Evolutionary conservation across 2,113 vertebrate genomes (phyloP), one percentile per base, ranked within the genome.

Genomic region (Megaceryle torquata): DNA sequence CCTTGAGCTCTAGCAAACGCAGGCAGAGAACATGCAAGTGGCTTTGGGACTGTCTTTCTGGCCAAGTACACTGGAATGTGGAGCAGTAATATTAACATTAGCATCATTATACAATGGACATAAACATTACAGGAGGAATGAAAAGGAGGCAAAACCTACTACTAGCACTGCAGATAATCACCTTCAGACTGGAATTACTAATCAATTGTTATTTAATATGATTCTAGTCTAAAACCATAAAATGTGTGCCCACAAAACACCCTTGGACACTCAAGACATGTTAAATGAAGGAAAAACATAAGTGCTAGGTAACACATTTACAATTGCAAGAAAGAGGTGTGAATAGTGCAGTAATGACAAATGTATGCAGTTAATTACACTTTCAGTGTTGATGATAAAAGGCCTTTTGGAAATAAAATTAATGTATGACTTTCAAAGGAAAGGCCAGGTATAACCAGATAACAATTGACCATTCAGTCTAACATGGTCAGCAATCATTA

Each of bases 371-470:
- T 91, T 95, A 82, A 82, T 93, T 95, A 77, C 33, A 35, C 67
- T 86, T 93, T 93, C 94, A 94, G 81, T 63, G 82, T 72, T 79
- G 89, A 79, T 48, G 57, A 63, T 50, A 80, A 88, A 92, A 82
- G 39, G 18, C 28, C 76, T 81, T 94, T 86, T 61, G 54, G 80
- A 88, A 90, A 70, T 21, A 85, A 94, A 93, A 83, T 88, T 64
- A 79, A 48, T 3, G 5, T 22, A 72, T 1, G 8, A 65, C 77
- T 94, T 96, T 68, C 51, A 86, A 86, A 94, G 64, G 64, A 88
- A 93, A 88, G 82, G 21, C 43, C 83, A 72, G 6, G 11, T 56
- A 44, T 67, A 86, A 87, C 37, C 63, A 91, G 61, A 79, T 61
- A 60, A 83, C 60, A 80, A 82, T 10, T 88, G 93, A 81, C 92